Conservation (phyloP, 2,113 vertebrate species). For the Rhinichthys klamathensis region DNA sequence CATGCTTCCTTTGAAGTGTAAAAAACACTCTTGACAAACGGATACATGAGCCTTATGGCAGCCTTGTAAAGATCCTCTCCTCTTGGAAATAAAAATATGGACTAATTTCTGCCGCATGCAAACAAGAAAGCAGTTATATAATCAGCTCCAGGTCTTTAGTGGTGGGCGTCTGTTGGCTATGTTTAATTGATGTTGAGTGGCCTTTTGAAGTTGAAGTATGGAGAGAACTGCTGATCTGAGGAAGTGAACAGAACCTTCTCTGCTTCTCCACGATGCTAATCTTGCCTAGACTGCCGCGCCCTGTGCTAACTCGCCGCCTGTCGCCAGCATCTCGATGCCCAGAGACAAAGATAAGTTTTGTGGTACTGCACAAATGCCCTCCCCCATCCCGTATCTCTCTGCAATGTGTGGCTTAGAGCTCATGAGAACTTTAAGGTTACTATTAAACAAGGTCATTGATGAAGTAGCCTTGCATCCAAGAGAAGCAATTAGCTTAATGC, state of each 20-base stretch:
- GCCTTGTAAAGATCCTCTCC: not conserved
- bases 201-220: conserved; percentile 54
- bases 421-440: conserved; percentile 25
- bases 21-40: not conserved
- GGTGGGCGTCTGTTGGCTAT: conserved; percentile 43
- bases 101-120: conserved; percentile 37
- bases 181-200: conserved; percentile 54
- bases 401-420: conserved; percentile 50
- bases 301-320: conserved; percentile 21
- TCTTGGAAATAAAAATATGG: conserved; percentile 5
- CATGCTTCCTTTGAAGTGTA: conserved; percentile 2
- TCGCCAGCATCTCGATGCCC: conserved; percentile 34
- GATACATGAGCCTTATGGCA: conserved; percentile 10
- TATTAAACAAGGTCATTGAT: conserved; percentile 21
- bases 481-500: conserved; percentile 76
- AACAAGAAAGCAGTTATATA: conserved; percentile 46
- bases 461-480: conserved; percentile 67
- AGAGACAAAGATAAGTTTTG: conserved; percentile 47
- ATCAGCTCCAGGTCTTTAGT: conserved; percentile 44
- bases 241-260: conserved; percentile 40
- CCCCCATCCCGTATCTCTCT: conserved; percentile 54
- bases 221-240: conserved; percentile 49
- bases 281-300: conserved; percentile 52
- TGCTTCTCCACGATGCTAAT: conserved; percentile 54
- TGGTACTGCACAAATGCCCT: conserved; percentile 33